These are phyloP conservation scores for Sympetrum striolatum DNA, from an alignment of 2,888 invertebrate genomes.

Conservation along the genomic window DNA sequence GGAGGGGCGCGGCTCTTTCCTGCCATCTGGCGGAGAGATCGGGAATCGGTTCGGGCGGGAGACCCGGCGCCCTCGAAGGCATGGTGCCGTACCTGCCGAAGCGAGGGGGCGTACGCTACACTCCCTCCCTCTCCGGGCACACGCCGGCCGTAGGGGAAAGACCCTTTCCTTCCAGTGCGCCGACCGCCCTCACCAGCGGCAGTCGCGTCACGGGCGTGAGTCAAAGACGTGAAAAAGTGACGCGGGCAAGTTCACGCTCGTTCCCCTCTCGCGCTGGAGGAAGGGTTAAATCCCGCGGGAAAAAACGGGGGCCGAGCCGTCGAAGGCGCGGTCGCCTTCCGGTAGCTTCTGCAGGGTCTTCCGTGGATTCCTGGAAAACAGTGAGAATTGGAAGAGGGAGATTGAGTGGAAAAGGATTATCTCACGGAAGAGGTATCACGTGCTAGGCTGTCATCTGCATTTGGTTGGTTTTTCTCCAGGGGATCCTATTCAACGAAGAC, in stretches of 20 bases:
- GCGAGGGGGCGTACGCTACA: not conserved
- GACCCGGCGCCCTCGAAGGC: not conserved
- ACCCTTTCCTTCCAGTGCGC: slow-evolving; percentile 13
- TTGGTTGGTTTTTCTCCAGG: no score
- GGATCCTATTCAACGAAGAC: no score
- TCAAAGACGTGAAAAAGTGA: not conserved
- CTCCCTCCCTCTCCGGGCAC: not conserved
- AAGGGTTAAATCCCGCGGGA: not conserved
- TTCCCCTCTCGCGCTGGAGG: not conserved
- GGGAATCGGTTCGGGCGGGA: slow-evolving; percentile 6
- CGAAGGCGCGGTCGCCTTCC: not conserved
- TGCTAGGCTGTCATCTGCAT: not conserved
- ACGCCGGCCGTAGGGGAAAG: not conserved
- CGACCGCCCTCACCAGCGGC: slow-evolving; percentile 35
- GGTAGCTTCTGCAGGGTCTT: no score
- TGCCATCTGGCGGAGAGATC: slow-evolving; percentile 11
- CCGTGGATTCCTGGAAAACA: not conserved
- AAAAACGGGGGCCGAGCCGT: not conserved
- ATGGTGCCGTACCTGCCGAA: slow-evolving; percentile 17
- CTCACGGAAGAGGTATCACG: not conserved
- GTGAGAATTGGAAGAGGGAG: not conserved
- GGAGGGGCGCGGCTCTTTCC: not conserved
- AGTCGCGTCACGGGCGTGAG: slow-evolving; percentile 16
- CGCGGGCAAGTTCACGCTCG: not conserved
- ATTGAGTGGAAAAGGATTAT: not conserved